Base-by-base conservation (phyloP, 37 sponge, comb jelly and placozoan species). In the Diacarnus erythraeanus region DNA sequence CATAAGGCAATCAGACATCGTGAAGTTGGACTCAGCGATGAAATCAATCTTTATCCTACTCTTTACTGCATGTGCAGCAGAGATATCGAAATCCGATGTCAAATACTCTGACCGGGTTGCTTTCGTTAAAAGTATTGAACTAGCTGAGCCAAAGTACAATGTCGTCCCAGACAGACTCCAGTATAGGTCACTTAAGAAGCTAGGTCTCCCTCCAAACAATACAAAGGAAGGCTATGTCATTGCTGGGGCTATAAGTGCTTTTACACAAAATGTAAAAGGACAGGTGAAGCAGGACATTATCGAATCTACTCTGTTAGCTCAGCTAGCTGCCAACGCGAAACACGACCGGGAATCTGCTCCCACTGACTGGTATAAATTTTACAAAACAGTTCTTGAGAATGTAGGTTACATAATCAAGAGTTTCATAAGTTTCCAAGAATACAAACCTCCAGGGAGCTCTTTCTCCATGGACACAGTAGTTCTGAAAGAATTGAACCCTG, bases 231-330 rank as follows among this genome's bases (percentile, higher is more conserved):
- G 42, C 1, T 40, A 71, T 71, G 42, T 71, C 21, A n/a, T 22
- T 37, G 71, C 21, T 40, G 71, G 71, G 15, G 20, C 42, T 3
- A 2, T 71, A 1, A 23, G 3, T 25, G 71, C 71, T 26, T 71
- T 71, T n/a, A 71, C 71, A 22, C 42, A 71, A 23, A 71, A 15
- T 71, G 71, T 71, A 9, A 71, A 5, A 21, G 71, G 42, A 35
- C 40, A 3, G 41, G 40, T 42, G 8, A 71, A 71, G 42, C 71
- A 71, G 26, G 71, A 71, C 17, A 71, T 71, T 42, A 41, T 71
- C 22, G 38, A 71, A 41, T 6, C 71, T 3, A 71, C 71, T 22
- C 71, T 71, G 25, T 36, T 71, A 12, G 41, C 71, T n/a, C 71
- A 71, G 26, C 42, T 71, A 40, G 41, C 42, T 40, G n/a, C 42